These are phyloP conservation scores for Lynx canadensis DNA, from an alignment of 2,113 vertebrate genomes.

Conservation along the genomic window DNA sequence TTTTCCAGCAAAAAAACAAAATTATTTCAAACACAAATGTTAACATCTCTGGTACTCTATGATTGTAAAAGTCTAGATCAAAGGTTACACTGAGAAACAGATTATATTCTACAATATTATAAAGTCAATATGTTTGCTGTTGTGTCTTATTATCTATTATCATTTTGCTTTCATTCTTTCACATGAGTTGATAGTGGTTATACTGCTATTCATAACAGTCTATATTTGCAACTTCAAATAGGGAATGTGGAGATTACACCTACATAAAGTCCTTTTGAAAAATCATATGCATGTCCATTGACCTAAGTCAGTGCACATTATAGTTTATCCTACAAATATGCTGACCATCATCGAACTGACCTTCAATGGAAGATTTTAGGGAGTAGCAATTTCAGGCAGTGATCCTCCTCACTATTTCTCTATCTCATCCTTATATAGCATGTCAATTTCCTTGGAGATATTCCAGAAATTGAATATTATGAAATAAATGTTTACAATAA, in stretches of 20 bases:
- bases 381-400: slow-evolving; percentile 47
- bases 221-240: neutral
- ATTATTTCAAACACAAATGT: neutral
- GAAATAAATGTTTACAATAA: slow-evolving; percentile 69
- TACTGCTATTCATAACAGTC: neutral
- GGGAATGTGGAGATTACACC: neutral
- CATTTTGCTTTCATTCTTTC: neutral
- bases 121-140: neutral
- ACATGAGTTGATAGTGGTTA: neutral
- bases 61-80: neutral
- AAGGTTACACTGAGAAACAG: neutral
- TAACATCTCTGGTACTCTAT: neutral
- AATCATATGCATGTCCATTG: slow-evolving; percentile 22
- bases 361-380: slow-evolving; percentile 46
- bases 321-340: neutral
- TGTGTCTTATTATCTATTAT: neutral
- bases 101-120: neutral
- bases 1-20: neutral
- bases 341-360: neutral
- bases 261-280: neutral
- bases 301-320: neutral
- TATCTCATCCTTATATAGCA: slow-evolving; percentile 55
- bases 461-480: slow-evolving; percentile 73
- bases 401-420: neutral
- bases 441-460: slow-evolving; percentile 71